Percentiles rank a stretch among this genome's conserved stretches.
These are phyloP conservation scores for Perithous albicinctus DNA, from an alignment of 2,888 invertebrate genomes.

Conservation along the genomic window DNA sequence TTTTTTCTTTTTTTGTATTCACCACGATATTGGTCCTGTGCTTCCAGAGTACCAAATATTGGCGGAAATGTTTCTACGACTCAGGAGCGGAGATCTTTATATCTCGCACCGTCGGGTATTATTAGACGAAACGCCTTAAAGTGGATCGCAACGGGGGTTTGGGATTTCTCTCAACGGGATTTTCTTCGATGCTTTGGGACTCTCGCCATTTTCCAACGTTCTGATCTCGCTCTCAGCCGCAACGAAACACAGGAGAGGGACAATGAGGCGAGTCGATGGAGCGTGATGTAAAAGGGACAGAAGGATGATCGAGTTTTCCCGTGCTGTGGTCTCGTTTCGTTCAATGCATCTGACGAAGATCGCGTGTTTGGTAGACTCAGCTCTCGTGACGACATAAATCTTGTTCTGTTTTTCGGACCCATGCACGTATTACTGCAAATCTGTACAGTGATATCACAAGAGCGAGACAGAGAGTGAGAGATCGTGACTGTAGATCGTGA, in stretches of 20 bases:
- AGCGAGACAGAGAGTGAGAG: not conserved
- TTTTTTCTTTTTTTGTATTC: slow-evolving; percentile 26
- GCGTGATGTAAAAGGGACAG: slow-evolving; percentile 1
- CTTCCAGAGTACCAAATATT: slow-evolving; percentile 28
- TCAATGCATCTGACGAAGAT: slow-evolving; percentile 1
- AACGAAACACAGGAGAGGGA: not conserved
- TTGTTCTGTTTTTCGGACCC: not conserved
- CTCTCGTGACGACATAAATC: not conserved
- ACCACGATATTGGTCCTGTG: slow-evolving; percentile 33
- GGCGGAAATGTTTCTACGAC: slow-evolving; percentile 15
- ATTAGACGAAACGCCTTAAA: slow-evolving; percentile 35
- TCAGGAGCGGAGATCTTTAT: not conserved
- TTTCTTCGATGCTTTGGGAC: slow-evolving; percentile 21
- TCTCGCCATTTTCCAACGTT: not conserved
- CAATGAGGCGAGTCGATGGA: slow-evolving; percentile 25
- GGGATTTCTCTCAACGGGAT: slow-evolving; percentile 28
- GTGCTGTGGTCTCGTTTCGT: not conserved
- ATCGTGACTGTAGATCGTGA: not conserved
- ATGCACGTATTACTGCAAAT: slow-evolving; percentile 2
- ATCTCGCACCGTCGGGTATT: slow-evolving; percentile 44
- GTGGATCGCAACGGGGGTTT: slow-evolving; percentile 36
- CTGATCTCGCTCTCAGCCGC: not conserved
- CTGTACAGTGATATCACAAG: not conserved
- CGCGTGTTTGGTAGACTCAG: not conserved
- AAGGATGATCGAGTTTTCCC: slow-evolving; percentile 29